phyloP scores from a whole-genome alignment of 1,140 invertebrate genomes.

The Megalopta genalis region DNA sequence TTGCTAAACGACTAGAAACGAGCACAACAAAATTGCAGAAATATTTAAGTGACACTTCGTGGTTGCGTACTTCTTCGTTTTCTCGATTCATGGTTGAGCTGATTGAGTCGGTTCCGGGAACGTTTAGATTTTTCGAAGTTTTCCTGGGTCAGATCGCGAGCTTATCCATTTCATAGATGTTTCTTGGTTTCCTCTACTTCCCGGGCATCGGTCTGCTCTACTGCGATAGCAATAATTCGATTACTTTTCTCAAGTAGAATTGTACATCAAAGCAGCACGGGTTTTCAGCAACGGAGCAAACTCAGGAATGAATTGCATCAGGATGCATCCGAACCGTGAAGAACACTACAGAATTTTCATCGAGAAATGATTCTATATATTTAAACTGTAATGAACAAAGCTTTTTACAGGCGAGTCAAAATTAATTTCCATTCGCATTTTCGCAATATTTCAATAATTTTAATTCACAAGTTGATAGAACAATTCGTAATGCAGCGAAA shows the following conservation, averaged over 20 bases:
- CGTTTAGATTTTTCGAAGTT: neutral
- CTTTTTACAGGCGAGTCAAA: too few relatives aligned
- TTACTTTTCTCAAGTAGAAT: neutral
- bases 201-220: neutral
- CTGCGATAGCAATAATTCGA: slow-evolving; percentile 25
- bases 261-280: neutral
- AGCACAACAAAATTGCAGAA: too few relatives aligned
- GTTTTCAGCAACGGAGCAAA: neutral
- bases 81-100: slow-evolving; percentile 74
- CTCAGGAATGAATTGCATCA: neutral
- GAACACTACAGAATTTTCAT: too few relatives aligned
- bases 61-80: slow-evolving; percentile 75
- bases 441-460: too few relatives aligned
- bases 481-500: too few relatives aligned
- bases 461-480: too few relatives aligned
- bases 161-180: slow-evolving; percentile 19
- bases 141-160: slow-evolving; percentile 18
- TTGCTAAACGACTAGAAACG: too few relatives aligned
- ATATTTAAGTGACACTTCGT: too few relatives aligned
- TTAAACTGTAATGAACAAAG: too few relatives aligned
- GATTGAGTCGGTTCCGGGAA: slow-evolving; percentile 8
- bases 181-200: neutral
- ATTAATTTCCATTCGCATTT: too few relatives aligned
- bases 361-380: too few relatives aligned
- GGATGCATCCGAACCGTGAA: neutral